Evolutionary conservation across 2,797 vertebrate genomes (phyloP), one percentile per base, ranked within the genome.

Genomic region (Sebastes matsubarae): DNA sequence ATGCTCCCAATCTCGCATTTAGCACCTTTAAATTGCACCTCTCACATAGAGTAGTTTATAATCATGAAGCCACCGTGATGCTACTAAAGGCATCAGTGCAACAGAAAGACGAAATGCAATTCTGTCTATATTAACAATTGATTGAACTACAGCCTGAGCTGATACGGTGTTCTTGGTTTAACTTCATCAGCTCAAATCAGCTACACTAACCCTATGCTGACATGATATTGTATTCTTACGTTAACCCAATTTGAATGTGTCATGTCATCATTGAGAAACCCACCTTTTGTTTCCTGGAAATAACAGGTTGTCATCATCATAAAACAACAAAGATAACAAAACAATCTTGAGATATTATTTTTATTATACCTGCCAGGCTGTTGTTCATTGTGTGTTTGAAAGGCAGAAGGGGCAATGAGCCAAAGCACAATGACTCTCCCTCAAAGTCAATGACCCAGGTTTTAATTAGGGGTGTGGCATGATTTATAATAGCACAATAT

Each of bases 371-470:
- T 64, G 46, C 25, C 9, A 32, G 34, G 57, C 27, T 5, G 27
- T 16, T 27, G 46, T 18, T 58, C 12, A 18, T 25, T 24, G 3
- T 52, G 36, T 25, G 29, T 36, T 25, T 1, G 11, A 25, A 46
- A 66, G 18, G 34, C 58, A 61, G 27, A 27, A 6, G 27, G 18
- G 13, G 8, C 60, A 65, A 59, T 42, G 72, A 79, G 72, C 32
- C 72, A 55, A 34, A 59, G 65, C 59, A 11, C 11, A 70, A 61
- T 67, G 46, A 29, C 36, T 64, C 46, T 74, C 32, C 63, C 60
- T 55, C 30, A 69, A 66, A 77, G 64, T 72, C 30, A 66, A 42
- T 70, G 78, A 61, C 55, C 83, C 46, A 10, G 57, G 24, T 79
- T 72, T 75, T 79, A 79, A 81, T 81, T 64, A 64, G 69, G 10